These are phyloP conservation scores for Drosophila tani DNA, from an alignment of 1,140 invertebrate genomes.

Conservation along the genomic window DNA sequence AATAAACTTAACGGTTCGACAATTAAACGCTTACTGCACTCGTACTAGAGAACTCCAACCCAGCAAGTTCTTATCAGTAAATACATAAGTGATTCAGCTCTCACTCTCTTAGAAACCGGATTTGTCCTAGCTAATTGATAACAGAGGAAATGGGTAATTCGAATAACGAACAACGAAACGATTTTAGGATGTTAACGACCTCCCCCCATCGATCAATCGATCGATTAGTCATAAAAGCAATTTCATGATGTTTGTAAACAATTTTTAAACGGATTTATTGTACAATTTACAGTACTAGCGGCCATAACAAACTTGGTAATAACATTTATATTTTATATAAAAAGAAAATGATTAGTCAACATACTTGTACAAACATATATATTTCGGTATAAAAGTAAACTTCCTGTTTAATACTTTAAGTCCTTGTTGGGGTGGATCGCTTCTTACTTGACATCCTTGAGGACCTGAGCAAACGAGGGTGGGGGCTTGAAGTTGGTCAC, in stretches of 20 bases:
- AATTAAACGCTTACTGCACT: constrained; percentile 1
- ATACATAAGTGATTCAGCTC: constrained; percentile 9
- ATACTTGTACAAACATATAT: constrained; percentile 28
- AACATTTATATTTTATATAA: constrained; percentile 16
- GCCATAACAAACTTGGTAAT: constrained; percentile 35
- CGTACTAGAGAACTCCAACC: neutral
- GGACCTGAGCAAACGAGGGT: constrained; percentile 69
- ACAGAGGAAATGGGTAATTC: neutral
- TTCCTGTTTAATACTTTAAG: constrained; percentile 43
- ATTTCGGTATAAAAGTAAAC: constrained; percentile 17
- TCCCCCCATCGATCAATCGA: neutral
- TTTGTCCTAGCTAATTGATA: neutral
- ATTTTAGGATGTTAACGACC: no score
- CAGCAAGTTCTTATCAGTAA: neutral
- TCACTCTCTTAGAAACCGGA: constrained; percentile 1
- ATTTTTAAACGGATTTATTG: constrained; percentile 38
- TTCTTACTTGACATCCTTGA: constrained; percentile 55
- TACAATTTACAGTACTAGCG: constrained; percentile 26
- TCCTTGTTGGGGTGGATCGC: neutral
- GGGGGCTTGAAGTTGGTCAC: constrained; percentile 91
- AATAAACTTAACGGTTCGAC: neutral
- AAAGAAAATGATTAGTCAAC: constrained; percentile 36
- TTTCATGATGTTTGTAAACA: constrained; percentile 2
- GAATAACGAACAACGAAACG: neutral
- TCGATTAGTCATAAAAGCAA: neutral